Base-by-base conservation (phyloP, 2,888 invertebrate genomes). In the Clunio marinus region DNA sequence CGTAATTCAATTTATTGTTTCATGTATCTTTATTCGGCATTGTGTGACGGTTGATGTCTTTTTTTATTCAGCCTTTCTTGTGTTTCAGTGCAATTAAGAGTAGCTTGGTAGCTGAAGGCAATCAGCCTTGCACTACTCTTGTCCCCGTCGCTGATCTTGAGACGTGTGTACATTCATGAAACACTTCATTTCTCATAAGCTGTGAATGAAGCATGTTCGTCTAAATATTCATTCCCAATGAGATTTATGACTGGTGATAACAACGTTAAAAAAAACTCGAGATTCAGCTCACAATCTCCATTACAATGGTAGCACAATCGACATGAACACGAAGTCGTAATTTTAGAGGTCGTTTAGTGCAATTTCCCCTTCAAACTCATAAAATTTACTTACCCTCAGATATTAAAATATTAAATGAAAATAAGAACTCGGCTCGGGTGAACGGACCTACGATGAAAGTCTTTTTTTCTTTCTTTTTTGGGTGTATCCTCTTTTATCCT, bases 1-100 rank as follows among this genome's bases (percentile, higher is more conserved):
- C 17, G 51, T 51, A 51, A 51, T 51, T 51, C 51, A 51, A 51
- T 51, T 51, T 51, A 51, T 51, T 51, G 51, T 51, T 45, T 51
- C 51, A 20, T 51, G 51, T 51, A 51, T 58, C 58, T 58, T 58
- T 58, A 25, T 58, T 58, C 25, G 28, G 27, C 8, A 24, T 58
- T 27, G 8, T 27, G 25, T 10, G 27, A 17, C 27, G 58, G 13
- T 5, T 32, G 7, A 10, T 7, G 10, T 32, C 10, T 32, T 32
- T 32, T 32, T 32, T 32, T 32, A 7, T 7, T 58, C 58, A 32
- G 32, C 8, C n/a, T 51, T 51, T 4, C 41, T 41, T 41, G 41
- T 51, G n/a, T 51, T 51, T 22, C 17, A 22, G 51, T 51, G 51
- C 51, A 51, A 51, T 51, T 51, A 51, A 51, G 22, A 22, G 17